Evolutionary conservation across 2,888 invertebrate species (phyloP).

Genomic region (Nephrotoma guestfalica): DNA sequence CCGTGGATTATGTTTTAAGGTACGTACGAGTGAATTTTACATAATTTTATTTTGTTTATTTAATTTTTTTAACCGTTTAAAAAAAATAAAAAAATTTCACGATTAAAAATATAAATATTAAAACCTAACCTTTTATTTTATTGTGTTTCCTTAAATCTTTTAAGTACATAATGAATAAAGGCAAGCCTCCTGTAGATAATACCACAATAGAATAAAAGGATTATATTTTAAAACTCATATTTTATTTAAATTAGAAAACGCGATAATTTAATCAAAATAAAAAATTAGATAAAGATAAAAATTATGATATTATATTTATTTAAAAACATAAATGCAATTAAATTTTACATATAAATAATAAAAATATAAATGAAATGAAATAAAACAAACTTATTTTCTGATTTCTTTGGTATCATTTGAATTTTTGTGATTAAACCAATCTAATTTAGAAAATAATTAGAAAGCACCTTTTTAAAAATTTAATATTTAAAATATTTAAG

Average conservation of each 20-base stretch:
- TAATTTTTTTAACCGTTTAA: constrained; percentile 8
- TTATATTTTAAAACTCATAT: not conserved
- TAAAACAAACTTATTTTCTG: not conserved
- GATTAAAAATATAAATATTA: not conserved
- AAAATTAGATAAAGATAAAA: not conserved
- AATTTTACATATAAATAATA: not conserved
- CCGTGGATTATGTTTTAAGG: constrained; percentile 34
- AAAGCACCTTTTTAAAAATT: not conserved
- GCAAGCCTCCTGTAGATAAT: not conserved
- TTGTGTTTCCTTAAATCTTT: not conserved
- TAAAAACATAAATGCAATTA: not conserved
- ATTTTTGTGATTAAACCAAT: not conserved
- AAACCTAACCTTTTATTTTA: not conserved
- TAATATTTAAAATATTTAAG: not conserved
- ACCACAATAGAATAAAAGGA: not conserved
- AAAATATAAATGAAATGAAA: not conserved
- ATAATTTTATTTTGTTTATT: constrained; percentile 23
- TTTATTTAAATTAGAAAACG: not conserved
- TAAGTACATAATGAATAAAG: not conserved
- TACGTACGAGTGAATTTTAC: constrained; percentile 31
- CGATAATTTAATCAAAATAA: not conserved
- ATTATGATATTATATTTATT: not conserved
- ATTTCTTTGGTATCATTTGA: not conserved
- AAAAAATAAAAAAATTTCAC: constrained; percentile 1
- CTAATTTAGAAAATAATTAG: not conserved